Evolutionary conservation across 2,888 invertebrate genomes (phyloP), one percentile per base, ranked within the genome.

Genomic region (Neuroscelio doddi): DNA sequence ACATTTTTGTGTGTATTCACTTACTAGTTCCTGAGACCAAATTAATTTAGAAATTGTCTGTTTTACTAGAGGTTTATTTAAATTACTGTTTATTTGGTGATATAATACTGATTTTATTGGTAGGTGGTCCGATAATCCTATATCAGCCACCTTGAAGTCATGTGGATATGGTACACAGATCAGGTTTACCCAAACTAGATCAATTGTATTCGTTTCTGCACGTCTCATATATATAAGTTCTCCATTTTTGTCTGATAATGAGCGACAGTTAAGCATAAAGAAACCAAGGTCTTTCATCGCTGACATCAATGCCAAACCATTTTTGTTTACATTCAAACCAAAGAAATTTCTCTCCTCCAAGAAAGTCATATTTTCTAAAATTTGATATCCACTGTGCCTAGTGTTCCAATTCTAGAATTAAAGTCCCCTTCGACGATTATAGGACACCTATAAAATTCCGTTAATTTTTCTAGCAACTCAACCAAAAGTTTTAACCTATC

Each of bases 191-290:
- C 59, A 59, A 1, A 51, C 29, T 14, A 16, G 24, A 12, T 59
- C 59, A 10, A 59, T 59, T 1, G 38, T 45, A 21, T 52, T 59
- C 3, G 36, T 14, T 8, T 51, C 46, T 29, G 24, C 26, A 8
- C 7, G n/a, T 0, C 51, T 32, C 1, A 39, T 21, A 30, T 26
- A 59, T 0, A 51, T 59, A 21, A 39, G 42, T 29, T 45, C 14
- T 3, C 51, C 59, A 1, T 24, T 1, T 1, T 26, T 3, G 16
- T 59, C 51, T 1, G 59, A 44, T 3, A 27, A 5, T 15, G 30
- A 42, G 14, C 51, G 47, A 24, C 38, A 51, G 26, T 51, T 59
- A 3, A 51, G 32, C 7, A 44, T 26, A 8, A 27, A 4, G 2
- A 58, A 14, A 16, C 58, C 58, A 3, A 42, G 3, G 14, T 39